Evolutionary conservation across 2,113 vertebrate species (phyloP).

Genomic region (Vireo altiloquus): DNA sequence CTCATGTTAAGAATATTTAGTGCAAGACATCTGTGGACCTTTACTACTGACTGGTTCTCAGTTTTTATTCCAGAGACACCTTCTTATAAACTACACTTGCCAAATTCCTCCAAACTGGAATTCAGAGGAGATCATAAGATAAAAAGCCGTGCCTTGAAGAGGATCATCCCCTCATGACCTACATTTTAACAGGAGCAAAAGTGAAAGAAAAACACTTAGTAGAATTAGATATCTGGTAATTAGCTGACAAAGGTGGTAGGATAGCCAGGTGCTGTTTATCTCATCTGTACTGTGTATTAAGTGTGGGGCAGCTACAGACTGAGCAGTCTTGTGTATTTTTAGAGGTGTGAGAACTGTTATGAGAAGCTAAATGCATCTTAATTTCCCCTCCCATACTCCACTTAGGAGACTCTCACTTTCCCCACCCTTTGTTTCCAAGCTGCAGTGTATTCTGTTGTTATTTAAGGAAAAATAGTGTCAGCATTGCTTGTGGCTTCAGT

Average conservation of each 20-base stretch:
- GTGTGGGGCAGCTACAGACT: not conserved
- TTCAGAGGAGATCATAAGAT: not conserved
- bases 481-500: not conserved
- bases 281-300: not conserved
- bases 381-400: not conserved
- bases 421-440: not conserved
- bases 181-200: not conserved
- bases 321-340: not conserved
- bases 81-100: not conserved
- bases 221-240: not conserved
- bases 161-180: not conserved
- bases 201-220: not conserved
- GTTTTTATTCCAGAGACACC: not conserved
- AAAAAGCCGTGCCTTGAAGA: not conserved
- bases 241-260: not conserved
- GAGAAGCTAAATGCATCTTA: not conserved
- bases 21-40: not conserved
- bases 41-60: not conserved
- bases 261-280: slow-evolving; percentile 17
- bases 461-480: not conserved
- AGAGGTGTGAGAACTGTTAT: not conserved
- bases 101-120: not conserved
- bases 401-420: not conserved
- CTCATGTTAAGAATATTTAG: not conserved
- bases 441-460: not conserved